phyloP scores from a whole-genome alignment of 2,797 vertebrate genomes.

The Meriones psammophilus region DNA sequence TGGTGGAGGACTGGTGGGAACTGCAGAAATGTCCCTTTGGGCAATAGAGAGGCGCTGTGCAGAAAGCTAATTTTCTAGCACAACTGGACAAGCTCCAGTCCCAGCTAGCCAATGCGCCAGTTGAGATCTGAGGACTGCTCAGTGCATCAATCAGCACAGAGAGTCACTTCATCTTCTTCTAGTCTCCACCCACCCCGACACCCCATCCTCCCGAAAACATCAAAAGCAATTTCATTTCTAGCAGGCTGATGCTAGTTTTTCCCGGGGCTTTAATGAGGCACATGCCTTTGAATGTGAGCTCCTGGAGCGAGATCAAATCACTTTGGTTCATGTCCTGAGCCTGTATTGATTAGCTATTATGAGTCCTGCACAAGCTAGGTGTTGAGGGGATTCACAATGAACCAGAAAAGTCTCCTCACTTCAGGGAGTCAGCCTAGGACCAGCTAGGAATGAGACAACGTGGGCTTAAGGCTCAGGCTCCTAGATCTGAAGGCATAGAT shows the following conservation, averaged over 20 bases:
- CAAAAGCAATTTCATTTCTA: neutral
- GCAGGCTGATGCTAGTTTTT: neutral
- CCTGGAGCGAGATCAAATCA: neutral
- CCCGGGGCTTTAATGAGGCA: neutral
- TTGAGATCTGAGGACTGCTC: neutral
- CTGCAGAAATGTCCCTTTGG: neutral
- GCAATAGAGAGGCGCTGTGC: neutral
- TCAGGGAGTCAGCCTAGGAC: neutral
- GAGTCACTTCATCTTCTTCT: neutral
- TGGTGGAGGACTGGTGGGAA: neutral
- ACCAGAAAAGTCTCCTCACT: neutral
- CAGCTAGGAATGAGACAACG: fast-evolving
- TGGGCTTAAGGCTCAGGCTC: neutral
- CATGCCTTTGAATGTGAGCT: neutral
- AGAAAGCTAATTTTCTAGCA: neutral
- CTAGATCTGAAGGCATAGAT: neutral
- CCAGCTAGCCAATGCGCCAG: neutral
- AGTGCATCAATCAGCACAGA: neutral
- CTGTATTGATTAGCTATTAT: neutral
- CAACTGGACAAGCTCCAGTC: neutral
- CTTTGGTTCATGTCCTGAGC: fast-evolving
- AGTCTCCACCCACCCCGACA: neutral
- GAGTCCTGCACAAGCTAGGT: neutral
- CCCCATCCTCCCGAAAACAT: neutral
- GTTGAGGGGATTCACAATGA: neutral